Evolutionary conservation across 1,140 invertebrate species (phyloP), one percentile per base, ranked within the genome.

Genomic region (Papilio dardanus): DNA sequence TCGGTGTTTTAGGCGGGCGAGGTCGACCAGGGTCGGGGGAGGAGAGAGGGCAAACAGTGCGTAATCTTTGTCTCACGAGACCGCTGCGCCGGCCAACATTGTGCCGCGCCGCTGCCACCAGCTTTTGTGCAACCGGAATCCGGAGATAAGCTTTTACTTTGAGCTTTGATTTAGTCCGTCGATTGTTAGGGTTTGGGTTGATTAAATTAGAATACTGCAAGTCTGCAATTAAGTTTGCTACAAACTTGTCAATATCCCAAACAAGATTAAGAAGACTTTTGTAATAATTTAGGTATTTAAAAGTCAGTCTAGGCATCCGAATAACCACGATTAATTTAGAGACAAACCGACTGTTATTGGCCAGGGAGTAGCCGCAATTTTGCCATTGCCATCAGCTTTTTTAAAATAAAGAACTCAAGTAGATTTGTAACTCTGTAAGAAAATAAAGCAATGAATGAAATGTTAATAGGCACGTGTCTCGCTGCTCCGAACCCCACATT

Each of bases 11-110:
- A 80, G 79, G 74, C 77, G 66, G 80, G 74, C 74, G 71, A 31
- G 66, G 74, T 76, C 76, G 81, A 81, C 80, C 83, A 71, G 71
- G 74, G 62, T 46, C n/a, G 42, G 42, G 42, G 42, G 42, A 46
- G n/a, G 42, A n/a, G n/a, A 46, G 42, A 77, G 77, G 74, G 79
- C 79, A 83, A 84, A 81, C 80, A 85, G 83, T 90, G 87, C 86
- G 87, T 92, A 90, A 88, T 89, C 85, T 89, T 86, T 80, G 85
- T 87, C 88, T 86, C 85, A 74, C 69, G 88, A 87, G 88, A 84
- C 81, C 84, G 71, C 79, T 77, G 81, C 83, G 73, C 79, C 78
- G 81, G 74, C 83, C 85, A 86, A 62, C 87, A 89, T 84, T 85
- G 83, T 84, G 68, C 83, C 82, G 76, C 82, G 68, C 83, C 82